These are phyloP conservation scores for Flabesymbios commensalis DNA, from an alignment of 2,888 invertebrate genomes.

Conservation along the genomic window DNA sequence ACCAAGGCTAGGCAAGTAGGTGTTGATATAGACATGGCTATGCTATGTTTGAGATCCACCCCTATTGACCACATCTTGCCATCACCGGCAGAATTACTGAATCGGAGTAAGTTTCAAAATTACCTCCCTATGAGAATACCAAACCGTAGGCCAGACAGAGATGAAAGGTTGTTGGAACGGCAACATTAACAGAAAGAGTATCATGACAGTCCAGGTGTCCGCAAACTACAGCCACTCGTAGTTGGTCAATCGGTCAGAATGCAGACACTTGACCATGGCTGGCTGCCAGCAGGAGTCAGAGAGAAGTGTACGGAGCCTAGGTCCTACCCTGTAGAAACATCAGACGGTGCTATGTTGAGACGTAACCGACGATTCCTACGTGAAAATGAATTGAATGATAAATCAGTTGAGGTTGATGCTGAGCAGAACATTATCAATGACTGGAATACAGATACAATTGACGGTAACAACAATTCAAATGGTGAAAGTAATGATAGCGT, in stretches of 20 bases:
- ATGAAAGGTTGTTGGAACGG: background rate
- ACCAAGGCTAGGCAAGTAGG: background rate
- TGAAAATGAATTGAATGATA: too few species aligned
- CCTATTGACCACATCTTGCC: background rate
- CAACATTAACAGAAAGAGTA: background rate
- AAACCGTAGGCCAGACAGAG: background rate
- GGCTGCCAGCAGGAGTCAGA: background rate
- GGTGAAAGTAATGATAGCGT: too few species aligned
- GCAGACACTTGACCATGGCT: background rate
- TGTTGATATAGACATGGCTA: background rate
- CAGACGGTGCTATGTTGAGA: background rate
- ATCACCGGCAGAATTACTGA: conserved; percentile 4
- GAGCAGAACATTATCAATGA: too few species aligned
- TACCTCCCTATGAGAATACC: background rate
- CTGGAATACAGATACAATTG: too few species aligned
- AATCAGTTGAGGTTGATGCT: too few species aligned
- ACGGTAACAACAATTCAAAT: too few species aligned
- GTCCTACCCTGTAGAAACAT: conserved; percentile 1
- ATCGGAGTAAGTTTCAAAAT: background rate
- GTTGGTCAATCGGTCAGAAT: background rate
- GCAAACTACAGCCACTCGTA: background rate
- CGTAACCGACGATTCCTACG: conserved; percentile 7
- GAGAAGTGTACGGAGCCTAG: background rate
- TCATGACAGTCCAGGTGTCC: background rate
- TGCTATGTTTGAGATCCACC: background rate